A percentile compares a stretch with the other conserved stretches of the same genome.
Evolutionary conservation across 2,113 vertebrate genomes (phyloP).

Genomic region (Mobula birostris): DNA sequence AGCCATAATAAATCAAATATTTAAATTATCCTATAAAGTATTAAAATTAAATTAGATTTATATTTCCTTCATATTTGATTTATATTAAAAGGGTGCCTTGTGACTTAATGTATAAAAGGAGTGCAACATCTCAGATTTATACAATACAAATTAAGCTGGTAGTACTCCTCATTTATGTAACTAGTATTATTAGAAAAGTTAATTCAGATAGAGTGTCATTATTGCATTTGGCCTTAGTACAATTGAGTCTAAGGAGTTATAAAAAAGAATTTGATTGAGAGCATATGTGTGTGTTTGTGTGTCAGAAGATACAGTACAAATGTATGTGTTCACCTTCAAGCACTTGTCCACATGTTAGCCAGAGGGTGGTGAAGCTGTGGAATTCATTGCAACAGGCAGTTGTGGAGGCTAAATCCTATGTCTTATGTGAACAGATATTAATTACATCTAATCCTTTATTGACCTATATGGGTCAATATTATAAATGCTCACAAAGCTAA

Average conservation of each 20-base stretch:
- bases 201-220: background rate
- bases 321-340: background rate
- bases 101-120: background rate
- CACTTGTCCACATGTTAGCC: background rate
- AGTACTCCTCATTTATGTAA: background rate
- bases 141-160: background rate
- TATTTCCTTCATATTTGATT: background rate
- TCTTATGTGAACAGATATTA: background rate
- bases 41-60: background rate
- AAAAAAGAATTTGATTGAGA: no score
- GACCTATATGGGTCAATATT: background rate
- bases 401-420: no score
- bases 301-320: no score
- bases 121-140: background rate
- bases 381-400: no score
- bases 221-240: background rate
- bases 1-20: background rate
- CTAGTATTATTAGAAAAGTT: background rate
- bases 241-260: background rate
- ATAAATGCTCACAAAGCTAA: background rate
- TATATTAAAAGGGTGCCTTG: background rate
- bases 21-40: background rate
- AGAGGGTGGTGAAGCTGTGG: no score
- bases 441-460: background rate
- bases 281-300: background rate